Conservation (phyloP, 2,797 vertebrate genomes). For the Brotogeris chrysoptera region DNA sequence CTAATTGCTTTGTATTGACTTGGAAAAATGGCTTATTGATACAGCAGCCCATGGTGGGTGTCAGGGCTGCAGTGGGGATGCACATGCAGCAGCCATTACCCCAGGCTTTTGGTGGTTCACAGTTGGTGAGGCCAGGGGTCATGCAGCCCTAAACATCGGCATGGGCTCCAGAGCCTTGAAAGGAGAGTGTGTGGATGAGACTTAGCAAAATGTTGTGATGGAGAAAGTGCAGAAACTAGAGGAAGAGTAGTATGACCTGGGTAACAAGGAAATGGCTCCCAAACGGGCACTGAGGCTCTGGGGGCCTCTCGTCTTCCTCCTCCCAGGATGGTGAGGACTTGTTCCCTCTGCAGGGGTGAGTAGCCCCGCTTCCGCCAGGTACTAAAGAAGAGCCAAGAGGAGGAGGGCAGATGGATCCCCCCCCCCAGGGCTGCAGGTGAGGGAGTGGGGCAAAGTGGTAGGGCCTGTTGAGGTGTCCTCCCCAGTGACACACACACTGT, state of each 20-base stretch:
- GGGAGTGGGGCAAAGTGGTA: rapidly evolving
- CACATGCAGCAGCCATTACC: background rate
- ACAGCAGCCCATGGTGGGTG: no score
- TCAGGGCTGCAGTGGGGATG: background rate
- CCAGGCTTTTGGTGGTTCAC: background rate
- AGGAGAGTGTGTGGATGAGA: background rate
- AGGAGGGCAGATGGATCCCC: background rate
- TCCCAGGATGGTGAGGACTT: background rate
- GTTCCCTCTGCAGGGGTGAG: background rate
- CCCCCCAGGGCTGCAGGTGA: rapidly evolving
- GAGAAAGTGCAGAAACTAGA: background rate
- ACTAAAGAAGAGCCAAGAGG: background rate
- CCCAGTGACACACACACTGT: background rate
- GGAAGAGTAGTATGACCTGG: background rate
- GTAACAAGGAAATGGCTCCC: rapidly evolving
- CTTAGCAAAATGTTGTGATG: background rate
- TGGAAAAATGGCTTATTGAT: background rate
- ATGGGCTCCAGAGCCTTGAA: background rate
- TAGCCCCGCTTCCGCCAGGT: background rate
- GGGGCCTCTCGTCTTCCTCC: background rate
- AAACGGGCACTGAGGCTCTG: background rate
- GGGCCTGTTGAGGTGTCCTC: background rate
- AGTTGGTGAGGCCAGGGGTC: background rate
- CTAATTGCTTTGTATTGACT: rapidly evolving
- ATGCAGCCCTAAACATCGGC: background rate